A percentile compares a stretch with the other conserved stretches of the same genome.
These are phyloP conservation scores for Corythoichthys haematopterus DNA, from an alignment of 2,113 vertebrate genomes.

Conservation along the genomic window DNA sequence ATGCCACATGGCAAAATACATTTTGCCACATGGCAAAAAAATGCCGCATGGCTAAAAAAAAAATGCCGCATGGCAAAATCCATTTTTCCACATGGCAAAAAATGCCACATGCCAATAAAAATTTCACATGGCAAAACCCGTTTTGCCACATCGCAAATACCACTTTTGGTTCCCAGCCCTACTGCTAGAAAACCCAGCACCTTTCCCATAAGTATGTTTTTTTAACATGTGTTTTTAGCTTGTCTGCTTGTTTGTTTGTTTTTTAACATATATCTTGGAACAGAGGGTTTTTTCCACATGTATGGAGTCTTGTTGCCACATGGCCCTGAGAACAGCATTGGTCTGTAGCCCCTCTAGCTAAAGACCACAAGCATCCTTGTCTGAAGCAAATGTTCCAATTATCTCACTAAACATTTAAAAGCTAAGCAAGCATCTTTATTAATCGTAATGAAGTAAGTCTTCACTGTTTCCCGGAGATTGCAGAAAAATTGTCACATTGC, in stretches of 20 bases:
- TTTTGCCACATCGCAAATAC: too few species aligned
- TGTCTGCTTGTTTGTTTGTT: neutral
- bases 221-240: too few species aligned
- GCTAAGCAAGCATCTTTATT: conserved; percentile 14
- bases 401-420: neutral
- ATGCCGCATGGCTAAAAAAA: too few species aligned
- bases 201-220: too few species aligned
- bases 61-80: too few species aligned
- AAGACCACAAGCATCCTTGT: neutral
- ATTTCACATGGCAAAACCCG: too few species aligned
- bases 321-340: neutral
- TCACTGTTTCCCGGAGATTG: conserved; percentile 36
- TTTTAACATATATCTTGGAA: neutral
- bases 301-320: neutral
- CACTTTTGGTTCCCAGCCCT: too few species aligned
- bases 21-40: too few species aligned
- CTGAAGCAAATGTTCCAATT: neutral
- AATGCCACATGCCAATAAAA: too few species aligned
- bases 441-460: conserved; percentile 44
- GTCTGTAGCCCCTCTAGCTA: neutral
- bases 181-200: too few species aligned
- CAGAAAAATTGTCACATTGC: conserved; percentile 30
- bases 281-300: neutral
- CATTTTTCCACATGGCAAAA: too few species aligned
- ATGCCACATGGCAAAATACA: too few species aligned